Conservation (phyloP, 2,888 invertebrate species). For the Nomada ruficornis region DNA sequence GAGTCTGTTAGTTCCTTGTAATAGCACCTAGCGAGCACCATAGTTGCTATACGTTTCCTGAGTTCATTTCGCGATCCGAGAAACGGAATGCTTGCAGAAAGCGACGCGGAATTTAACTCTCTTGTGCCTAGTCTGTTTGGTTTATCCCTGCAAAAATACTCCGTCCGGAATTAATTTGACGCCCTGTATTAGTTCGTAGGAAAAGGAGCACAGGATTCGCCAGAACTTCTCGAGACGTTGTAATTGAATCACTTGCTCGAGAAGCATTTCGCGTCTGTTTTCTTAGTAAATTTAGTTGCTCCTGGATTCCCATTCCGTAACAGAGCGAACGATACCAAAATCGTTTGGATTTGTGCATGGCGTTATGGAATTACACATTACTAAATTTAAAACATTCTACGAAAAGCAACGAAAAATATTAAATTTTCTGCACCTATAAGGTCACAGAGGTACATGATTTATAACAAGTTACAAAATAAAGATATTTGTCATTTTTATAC, state of each 20-base stretch:
- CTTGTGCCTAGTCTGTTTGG: not conserved
- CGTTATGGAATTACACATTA: too few species aligned
- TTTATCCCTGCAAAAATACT: conserved; percentile 4
- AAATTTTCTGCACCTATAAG: not conserved
- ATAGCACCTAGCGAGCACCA: too few species aligned
- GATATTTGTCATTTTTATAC: too few species aligned
- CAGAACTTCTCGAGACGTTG: conserved; percentile 13
- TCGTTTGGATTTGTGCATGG: not conserved
- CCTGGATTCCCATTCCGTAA: not conserved
- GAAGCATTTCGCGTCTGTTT: conserved; percentile 18
- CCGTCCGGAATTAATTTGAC: conserved; percentile 20
- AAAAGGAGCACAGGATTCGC: not conserved
- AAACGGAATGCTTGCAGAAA: not conserved
- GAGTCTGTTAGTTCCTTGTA: too few species aligned
- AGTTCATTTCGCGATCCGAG: too few species aligned
- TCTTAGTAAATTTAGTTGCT: conserved; percentile 32
- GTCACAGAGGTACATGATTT: too few species aligned
- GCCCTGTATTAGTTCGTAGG: not conserved
- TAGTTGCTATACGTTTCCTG: too few species aligned
- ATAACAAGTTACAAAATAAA: too few species aligned
- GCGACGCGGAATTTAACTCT: not conserved
- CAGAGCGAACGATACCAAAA: not conserved
- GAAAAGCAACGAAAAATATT: too few species aligned
- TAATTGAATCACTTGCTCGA: conserved; percentile 26
- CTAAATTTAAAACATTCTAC: not conserved